These are phyloP conservation scores for Incurvaria masculella DNA, from an alignment of 2,888 invertebrate genomes.

Conservation along the genomic window DNA sequence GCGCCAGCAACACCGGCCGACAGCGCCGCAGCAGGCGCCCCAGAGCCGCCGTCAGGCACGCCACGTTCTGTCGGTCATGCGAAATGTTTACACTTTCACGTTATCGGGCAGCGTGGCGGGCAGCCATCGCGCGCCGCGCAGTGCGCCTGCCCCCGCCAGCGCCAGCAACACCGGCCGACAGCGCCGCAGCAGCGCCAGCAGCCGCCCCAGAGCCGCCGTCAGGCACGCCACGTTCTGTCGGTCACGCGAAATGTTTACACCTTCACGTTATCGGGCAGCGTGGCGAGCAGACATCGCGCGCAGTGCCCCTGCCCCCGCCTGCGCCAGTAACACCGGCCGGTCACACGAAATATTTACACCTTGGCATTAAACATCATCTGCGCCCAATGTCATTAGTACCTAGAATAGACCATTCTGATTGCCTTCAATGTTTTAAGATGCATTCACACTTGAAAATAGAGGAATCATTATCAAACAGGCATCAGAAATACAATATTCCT, in stretches of 20 bases:
- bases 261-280: conserved; percentile 62
- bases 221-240: conserved; percentile 61
- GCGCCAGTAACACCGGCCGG: conserved; percentile 57
- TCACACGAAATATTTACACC: too few species aligned
- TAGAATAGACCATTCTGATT: too few species aligned
- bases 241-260: too few species aligned
- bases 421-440: too few species aligned
- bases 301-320: conserved; percentile 61
- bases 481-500: too few species aligned
- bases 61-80: conserved; percentile 76
- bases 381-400: too few species aligned
- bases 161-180: conserved; percentile 65
- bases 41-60: conserved; percentile 64
- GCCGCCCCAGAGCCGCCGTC: conserved; percentile 54
- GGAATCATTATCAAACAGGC: too few species aligned
- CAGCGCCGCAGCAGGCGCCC: conserved; percentile 50
- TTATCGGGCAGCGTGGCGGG: conserved; percentile 69
- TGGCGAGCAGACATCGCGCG: conserved; percentile 64
- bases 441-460: too few species aligned
- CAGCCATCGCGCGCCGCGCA: conserved; percentile 70
- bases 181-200: conserved; percentile 52
- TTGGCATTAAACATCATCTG: too few species aligned
- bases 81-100: conserved; percentile 73
- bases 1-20: conserved; percentile 64
- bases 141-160: conserved; percentile 70